Conservation (phyloP, 2,113 vertebrate species). For the Excalfactoria chinensis region DNA sequence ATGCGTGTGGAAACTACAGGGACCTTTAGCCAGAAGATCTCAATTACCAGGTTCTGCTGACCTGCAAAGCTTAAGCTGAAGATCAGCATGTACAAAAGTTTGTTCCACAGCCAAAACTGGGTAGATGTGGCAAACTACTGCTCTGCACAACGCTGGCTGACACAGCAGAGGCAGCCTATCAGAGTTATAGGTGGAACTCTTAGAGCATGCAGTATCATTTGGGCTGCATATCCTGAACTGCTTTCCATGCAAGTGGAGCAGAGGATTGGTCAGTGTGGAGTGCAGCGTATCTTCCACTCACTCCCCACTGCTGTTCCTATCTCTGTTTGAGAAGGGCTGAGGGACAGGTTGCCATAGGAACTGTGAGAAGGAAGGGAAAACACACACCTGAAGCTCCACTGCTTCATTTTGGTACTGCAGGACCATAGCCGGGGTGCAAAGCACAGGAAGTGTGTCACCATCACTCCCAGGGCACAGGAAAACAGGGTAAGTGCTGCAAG, state of each 20-base stretch:
- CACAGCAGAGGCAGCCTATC: background rate
- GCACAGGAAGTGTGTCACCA: background rate
- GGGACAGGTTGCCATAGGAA: conserved; percentile 39
- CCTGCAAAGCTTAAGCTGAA: background rate
- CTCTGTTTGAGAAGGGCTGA: background rate
- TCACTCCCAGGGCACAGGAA: background rate
- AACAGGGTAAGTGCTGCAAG: fast-evolving
- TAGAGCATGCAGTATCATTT: background rate
- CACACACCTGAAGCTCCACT: background rate
- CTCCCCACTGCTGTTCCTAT: background rate
- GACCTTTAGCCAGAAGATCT: background rate
- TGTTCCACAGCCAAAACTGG: background rate
- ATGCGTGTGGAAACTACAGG: background rate
- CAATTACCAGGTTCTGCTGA: background rate
- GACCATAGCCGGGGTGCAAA: background rate
- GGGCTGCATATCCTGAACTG: background rate
- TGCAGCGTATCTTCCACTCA: background rate
- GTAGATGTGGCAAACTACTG: background rate
- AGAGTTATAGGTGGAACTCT: background rate
- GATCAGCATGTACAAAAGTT: background rate
- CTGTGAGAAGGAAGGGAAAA: background rate
- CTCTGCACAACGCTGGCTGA: background rate
- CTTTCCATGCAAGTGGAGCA: background rate
- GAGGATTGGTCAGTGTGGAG: background rate
- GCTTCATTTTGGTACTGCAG: background rate